phyloP scores from a whole-genome alignment of 2,113 vertebrate genomes.

The Pelobates fuscus region DNA sequence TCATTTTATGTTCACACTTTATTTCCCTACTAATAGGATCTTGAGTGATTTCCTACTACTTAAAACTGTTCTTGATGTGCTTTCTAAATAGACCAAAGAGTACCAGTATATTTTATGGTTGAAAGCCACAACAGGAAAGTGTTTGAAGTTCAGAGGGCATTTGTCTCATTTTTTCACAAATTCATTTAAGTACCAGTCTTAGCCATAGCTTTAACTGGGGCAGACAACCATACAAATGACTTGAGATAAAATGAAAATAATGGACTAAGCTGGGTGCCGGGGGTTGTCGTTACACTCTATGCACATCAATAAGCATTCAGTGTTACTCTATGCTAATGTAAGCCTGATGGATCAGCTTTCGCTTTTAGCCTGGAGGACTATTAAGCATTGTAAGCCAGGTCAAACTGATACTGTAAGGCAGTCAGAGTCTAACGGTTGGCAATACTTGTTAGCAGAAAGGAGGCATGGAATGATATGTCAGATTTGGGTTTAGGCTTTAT shows the following conservation, averaged over 20 bases:
- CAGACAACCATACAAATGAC: conserved; percentile 81
- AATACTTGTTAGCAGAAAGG: conserved; percentile 68
- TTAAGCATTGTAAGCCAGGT: conserved; percentile 82
- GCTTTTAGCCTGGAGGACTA: conserved; percentile 89
- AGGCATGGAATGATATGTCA: conserved; percentile 61
- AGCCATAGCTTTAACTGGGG: conserved; percentile 73
- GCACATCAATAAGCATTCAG: conserved; percentile 84
- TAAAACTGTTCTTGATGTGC: conserved; percentile 62
- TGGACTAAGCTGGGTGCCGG: conserved; percentile 74
- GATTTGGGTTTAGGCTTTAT: conserved; percentile 60
- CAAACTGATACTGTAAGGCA: conserved; percentile 76
- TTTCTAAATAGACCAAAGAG: conserved; percentile 65
- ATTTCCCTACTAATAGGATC: conserved; percentile 62
- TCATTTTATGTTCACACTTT: conserved; percentile 65
- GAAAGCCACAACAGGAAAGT: conserved; percentile 73
- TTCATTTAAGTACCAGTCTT: conserved; percentile 77
- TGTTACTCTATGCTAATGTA: conserved; percentile 90
- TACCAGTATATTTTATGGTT: conserved; percentile 68
- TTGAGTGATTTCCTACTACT: conserved; percentile 62
- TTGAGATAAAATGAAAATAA: conserved; percentile 85
- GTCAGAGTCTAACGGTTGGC: conserved; percentile 65
- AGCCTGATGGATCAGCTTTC: conserved; percentile 91
- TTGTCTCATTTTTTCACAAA: conserved; percentile 76
- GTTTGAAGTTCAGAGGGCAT: conserved; percentile 85
- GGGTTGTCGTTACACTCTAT: conserved; percentile 73